Conservation (phyloP, 2,113 vertebrate species). For the Serinus canaria region DNA sequence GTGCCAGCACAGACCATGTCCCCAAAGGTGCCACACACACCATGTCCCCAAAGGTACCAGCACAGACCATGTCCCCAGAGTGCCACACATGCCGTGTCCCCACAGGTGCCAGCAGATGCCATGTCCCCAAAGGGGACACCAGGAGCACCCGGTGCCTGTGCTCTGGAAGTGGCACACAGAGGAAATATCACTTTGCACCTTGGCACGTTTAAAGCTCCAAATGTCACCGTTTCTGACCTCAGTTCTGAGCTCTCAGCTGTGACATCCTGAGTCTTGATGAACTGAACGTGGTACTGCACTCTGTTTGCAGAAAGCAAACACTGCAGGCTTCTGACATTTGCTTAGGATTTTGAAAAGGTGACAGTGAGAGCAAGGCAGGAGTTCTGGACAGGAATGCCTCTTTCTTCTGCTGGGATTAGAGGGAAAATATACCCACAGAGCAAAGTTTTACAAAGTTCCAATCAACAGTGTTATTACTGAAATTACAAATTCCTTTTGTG, state of each 20-base stretch:
- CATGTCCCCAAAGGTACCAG: rapidly evolving
- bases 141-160: rapidly evolving
- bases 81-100: no score
- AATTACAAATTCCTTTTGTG: background rate
- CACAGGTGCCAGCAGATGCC: no score
- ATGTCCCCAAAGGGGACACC: no score
- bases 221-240: background rate
- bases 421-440: background rate
- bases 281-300: background rate
- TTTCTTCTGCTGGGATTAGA: background rate
- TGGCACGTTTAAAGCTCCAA: rapidly evolving
- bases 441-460: background rate
- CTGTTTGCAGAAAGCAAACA: background rate
- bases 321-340: background rate
- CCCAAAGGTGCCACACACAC: no score
- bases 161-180: rapidly evolving
- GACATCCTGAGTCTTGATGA: background rate
- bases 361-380: background rate
- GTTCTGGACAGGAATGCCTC: background rate
- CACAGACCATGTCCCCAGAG: no score
- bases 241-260: background rate
- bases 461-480: background rate
- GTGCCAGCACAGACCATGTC: background rate
- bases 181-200: rapidly evolving
- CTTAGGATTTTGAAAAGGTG: background rate